A percentile compares a stretch with the other conserved stretches of the same genome.
Conservation (phyloP, 2,888 invertebrate genomes). For the Andrena haemorrhoa region DNA sequence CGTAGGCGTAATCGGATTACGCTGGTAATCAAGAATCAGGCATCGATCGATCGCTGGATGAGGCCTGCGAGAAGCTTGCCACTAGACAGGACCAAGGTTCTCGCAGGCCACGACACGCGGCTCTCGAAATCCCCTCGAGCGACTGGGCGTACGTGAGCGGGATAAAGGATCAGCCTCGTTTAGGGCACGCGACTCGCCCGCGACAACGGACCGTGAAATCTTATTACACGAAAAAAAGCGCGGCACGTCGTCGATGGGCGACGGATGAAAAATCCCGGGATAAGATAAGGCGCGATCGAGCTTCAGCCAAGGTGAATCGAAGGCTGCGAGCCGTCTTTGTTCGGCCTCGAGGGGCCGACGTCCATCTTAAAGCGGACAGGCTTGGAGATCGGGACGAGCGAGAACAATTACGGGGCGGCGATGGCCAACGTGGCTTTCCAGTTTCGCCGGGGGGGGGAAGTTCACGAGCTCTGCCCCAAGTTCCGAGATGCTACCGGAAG, state of each 20-base stretch:
- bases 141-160: conserved; percentile 61
- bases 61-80: conserved; percentile 15
- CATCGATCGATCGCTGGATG: conserved; percentile 36
- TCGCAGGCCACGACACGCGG: conserved; percentile 29
- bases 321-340: background rate
- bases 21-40: conserved; percentile 53
- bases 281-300: conserved; percentile 50
- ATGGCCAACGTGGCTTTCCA: conserved; percentile 28
- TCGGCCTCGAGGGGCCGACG: background rate
- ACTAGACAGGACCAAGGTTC: conserved; percentile 39
- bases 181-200: conserved; percentile 45
- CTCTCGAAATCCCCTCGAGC: conserved; percentile 59
- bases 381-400: conserved; percentile 7
- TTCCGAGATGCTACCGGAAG: conserved; percentile 40
- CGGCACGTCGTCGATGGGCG: conserved; percentile 13
- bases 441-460: conserved; percentile 41
- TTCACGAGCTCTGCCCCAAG: conserved; percentile 44
- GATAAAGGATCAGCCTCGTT: conserved; percentile 64
- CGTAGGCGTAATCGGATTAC: conserved; percentile 42
- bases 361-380: conserved; percentile 34
- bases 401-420: conserved; percentile 50
- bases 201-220: conserved; percentile 45
- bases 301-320: conserved; percentile 16
- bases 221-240: conserved; percentile 62
- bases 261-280: conserved; percentile 2